Evolutionary conservation across 2,113 vertebrate genomes (phyloP).

Genomic region (Papio anubis): DNA sequence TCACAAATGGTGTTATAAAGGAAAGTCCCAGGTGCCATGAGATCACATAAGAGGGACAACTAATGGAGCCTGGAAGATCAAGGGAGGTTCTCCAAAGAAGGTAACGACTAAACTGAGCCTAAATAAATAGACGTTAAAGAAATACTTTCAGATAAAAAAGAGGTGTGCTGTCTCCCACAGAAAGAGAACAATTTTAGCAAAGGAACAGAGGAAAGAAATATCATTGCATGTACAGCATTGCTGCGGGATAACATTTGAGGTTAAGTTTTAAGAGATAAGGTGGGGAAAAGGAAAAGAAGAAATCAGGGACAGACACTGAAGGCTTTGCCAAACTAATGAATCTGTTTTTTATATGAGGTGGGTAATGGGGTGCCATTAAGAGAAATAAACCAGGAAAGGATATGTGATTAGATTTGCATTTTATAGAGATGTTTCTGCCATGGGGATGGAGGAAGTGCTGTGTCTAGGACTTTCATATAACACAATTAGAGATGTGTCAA

Average conservation of each 20-base stretch:
- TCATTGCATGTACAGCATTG: background rate
- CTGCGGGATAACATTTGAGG: background rate
- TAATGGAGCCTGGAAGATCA: background rate
- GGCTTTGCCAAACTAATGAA: background rate
- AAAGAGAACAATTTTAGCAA: background rate
- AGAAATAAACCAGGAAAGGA: background rate
- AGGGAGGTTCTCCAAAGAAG: background rate
- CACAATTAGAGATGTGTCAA: conserved; percentile 16
- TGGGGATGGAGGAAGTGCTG: background rate
- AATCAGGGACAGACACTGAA: background rate
- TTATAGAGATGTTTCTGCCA: conserved; percentile 14
- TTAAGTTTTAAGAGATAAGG: background rate
- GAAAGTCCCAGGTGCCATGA: background rate
- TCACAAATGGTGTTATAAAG: conserved; percentile 5
- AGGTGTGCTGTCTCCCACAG: background rate
- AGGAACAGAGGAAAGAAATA: background rate
- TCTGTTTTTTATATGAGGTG: background rate
- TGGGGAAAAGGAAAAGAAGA: background rate
- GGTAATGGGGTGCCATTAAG: background rate
- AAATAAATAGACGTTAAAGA: background rate
- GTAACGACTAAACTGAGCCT: background rate
- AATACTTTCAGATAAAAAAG: background rate
- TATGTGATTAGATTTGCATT: conserved; percentile 13
- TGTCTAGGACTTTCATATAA: background rate
- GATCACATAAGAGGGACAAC: background rate